phyloP scores from a whole-genome alignment of 1,140 invertebrate genomes.

The Drosophila neocordata region DNA sequence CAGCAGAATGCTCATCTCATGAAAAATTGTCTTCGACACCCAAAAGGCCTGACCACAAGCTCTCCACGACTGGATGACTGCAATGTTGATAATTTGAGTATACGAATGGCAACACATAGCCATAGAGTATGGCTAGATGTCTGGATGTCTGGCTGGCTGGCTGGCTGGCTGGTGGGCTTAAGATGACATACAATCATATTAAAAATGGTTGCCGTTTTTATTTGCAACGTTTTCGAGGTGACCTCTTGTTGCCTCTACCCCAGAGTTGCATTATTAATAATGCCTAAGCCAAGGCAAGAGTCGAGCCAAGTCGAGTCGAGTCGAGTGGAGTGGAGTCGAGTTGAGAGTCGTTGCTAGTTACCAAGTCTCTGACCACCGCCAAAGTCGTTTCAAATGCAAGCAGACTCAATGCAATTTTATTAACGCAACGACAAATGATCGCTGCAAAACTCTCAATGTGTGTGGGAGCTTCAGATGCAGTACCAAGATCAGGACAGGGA shows the following conservation, averaged over 20 bases:
- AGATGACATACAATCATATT: constrained; percentile 81
- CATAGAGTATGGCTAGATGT: constrained; percentile 39
- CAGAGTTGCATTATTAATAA: constrained; percentile 73
- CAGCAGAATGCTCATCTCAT: constrained; percentile 57
- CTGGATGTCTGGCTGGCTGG: not conserved
- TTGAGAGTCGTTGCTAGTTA: not conserved
- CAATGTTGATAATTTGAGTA: constrained; percentile 79
- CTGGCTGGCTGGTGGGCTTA: constrained; percentile 52
- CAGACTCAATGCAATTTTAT: constrained; percentile 81
- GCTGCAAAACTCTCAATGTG: constrained; percentile 41
- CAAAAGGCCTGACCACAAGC: constrained; percentile 39
- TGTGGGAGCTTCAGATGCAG: constrained; percentile 8
- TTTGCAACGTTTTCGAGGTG: constrained; percentile 73
- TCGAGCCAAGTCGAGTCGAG: not conserved
- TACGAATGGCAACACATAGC: constrained; percentile 69
- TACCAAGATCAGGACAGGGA: not conserved
- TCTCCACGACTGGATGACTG: constrained; percentile 27
- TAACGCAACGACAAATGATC: constrained; percentile 81
- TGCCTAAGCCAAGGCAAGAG: constrained; percentile 41
- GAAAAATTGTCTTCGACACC: constrained; percentile 80
- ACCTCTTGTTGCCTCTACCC: constrained; percentile 53
- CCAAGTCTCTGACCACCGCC: constrained; percentile 52
- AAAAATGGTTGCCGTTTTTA: constrained; percentile 81
- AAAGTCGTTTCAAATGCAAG: constrained; percentile 76
- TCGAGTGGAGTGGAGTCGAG: not conserved